A percentile compares a stretch with the other conserved stretches of the same genome.
phyloP scores from a whole-genome alignment of 2,888 invertebrate genomes.

The Ophonus ardosiacus region DNA sequence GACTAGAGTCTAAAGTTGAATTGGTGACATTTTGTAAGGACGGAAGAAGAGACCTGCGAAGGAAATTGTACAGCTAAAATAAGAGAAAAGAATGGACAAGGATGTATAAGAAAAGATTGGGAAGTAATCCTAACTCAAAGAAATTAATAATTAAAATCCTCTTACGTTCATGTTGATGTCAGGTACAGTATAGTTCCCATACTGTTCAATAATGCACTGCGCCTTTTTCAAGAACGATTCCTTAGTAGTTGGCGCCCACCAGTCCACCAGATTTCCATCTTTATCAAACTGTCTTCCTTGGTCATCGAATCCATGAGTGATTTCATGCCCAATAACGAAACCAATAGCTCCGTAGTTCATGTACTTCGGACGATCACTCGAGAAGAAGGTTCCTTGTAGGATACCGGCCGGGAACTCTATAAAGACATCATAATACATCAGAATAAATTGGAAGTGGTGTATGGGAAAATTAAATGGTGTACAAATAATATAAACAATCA shows the following conservation, averaged over 20 bases:
- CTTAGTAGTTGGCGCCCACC: conserved; percentile 94
- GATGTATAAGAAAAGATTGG: no score
- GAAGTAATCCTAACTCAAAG: background rate
- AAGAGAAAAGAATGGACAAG: no score
- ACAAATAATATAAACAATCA: no score
- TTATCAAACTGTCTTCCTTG: conserved; percentile 95
- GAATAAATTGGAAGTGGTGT: background rate
- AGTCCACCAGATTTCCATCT: conserved; percentile 92
- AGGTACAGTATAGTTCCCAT: conserved; percentile 91
- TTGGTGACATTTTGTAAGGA: no score
- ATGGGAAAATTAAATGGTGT: no score
- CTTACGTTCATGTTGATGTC: conserved; percentile 86
- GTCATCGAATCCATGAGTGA: conserved; percentile 93
- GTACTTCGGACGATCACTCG: conserved; percentile 90
- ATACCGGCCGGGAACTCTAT: conserved; percentile 96
- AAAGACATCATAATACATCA: conserved; percentile 42
- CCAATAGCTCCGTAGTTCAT: conserved; percentile 96
- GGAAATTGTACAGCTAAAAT: no score
- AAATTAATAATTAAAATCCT: conserved; percentile 56
- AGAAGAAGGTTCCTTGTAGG: conserved; percentile 94
- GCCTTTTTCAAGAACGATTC: conserved; percentile 89
- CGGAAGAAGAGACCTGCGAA: no score
- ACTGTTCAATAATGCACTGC: conserved; percentile 94
- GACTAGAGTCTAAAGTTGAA: no score
- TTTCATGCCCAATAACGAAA: conserved; percentile 94